Base-by-base conservation (phyloP, 2,888 invertebrate species). In the Aleiodes testaceus region DNA sequence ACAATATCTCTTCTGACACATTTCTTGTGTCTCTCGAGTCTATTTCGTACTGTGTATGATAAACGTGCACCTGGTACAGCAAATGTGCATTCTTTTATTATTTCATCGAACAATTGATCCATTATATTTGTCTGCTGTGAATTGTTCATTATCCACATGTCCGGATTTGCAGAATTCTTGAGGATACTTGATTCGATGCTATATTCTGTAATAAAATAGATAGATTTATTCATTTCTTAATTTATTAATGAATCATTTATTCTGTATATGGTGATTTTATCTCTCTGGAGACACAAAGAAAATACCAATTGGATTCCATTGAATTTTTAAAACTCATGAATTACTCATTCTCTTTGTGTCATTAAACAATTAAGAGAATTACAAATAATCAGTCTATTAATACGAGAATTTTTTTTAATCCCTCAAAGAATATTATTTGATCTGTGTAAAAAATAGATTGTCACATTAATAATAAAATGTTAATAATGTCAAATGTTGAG, bases 21-120 rank as follows among this genome's bases (percentile, higher is more conserved):
- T 45, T 90, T 89, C 2, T 91, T 88, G 85, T 92, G 89, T 75
- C 89, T 89, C 81, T 92, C 92, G 63, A 92, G 78, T 73, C 89
- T 89, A 78, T 87, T 89, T 74, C 91, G 86, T 22, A 92, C 80
- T 22, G 86, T 81, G 78, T 90, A 89, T 0, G 91, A 88, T 36
- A 94, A 89, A 73, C 92, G 89, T 0, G 93, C 93, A 44, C 93
- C 93, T 0, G 94, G 93, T 44, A 91, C 90, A 72, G 91, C 91
- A 84, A 90, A 90, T 85, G 89, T 91, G 84, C 92, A 92, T 86
- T 93, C 93, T 75, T 90, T 89, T 81, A 92, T 90, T 67, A 94
- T 88, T 77, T 93, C 92, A 74, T 89, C 88, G 84, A 92, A 93
- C 75, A 90, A 82, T 49, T 87, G 82, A 78, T 90, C 89, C 82